These are phyloP conservation scores for Acrossocheilus wenchowensis DNA, from an alignment of 2,797 vertebrate genomes.

Conservation along the genomic window DNA sequence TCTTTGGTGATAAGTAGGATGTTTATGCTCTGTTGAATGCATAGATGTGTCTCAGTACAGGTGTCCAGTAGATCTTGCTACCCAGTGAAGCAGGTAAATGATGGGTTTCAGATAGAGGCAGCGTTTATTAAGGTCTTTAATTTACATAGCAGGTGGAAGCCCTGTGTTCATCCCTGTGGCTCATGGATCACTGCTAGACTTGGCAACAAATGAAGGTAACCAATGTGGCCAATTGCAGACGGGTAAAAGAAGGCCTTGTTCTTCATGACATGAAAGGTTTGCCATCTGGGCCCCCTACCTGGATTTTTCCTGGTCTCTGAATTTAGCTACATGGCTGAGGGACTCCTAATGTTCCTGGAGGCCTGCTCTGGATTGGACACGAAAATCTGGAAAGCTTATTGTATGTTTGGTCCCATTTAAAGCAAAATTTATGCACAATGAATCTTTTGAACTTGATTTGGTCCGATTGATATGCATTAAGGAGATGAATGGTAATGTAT, in stretches of 20 bases:
- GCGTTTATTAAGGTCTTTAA: slow-evolving; percentile 44
- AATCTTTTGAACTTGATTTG: background rate
- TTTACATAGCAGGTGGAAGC: slow-evolving; percentile 43
- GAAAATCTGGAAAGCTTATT: background rate
- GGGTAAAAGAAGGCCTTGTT: slow-evolving; percentile 20
- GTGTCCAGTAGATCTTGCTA: slow-evolving; percentile 33
- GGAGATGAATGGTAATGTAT: background rate
- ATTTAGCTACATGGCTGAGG: slow-evolving; percentile 25
- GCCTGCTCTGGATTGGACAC: background rate
- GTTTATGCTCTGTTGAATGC: slow-evolving; percentile 27
- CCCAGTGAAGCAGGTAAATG: slow-evolving; percentile 46
- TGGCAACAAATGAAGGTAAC: slow-evolving; percentile 47
- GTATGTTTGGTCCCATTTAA: background rate
- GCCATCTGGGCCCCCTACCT: slow-evolving; percentile 30
- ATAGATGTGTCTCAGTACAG: slow-evolving; percentile 22
- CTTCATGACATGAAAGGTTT: slow-evolving; percentile 27
- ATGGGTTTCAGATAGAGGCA: slow-evolving; percentile 48
- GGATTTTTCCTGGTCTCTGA: slow-evolving; percentile 4
- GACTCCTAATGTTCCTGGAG: background rate
- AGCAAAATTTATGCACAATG: background rate
- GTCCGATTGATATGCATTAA: background rate
- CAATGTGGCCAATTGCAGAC: slow-evolving; percentile 27
- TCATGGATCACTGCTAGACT: slow-evolving; percentile 32
- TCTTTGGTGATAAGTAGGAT: slow-evolving; percentile 19
- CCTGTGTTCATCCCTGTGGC: slow-evolving; percentile 36